Percentiles rank a stretch among this genome's conserved stretches.
Evolutionary conservation across 2,797 vertebrate species (phyloP).

Genomic region (Dendrocincla tyrannina): DNA sequence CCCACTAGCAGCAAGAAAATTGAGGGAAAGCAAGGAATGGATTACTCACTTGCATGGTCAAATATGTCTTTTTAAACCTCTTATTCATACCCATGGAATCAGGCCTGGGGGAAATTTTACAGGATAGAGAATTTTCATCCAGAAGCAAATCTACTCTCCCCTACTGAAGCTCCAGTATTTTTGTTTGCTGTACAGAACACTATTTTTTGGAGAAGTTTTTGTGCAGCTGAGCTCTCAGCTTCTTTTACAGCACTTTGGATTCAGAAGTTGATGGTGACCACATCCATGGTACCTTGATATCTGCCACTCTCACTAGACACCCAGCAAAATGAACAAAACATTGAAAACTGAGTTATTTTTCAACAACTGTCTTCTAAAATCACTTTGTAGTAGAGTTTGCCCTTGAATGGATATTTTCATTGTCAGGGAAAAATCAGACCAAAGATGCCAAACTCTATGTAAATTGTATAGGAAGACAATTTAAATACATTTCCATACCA

Average conservation of each 20-base stretch:
- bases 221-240: background rate
- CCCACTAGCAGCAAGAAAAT: background rate
- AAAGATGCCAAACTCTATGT: background rate
- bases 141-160: background rate
- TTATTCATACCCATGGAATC: background rate
- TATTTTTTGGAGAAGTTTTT: background rate
- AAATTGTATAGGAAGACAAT: background rate
- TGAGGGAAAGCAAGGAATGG: background rate
- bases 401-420: background rate
- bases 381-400: background rate
- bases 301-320: background rate
- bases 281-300: background rate
- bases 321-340: background rate
- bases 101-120: background rate
- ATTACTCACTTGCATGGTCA: background rate
- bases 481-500: background rate
- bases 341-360: conserved; percentile 10
- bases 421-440: background rate
- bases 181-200: background rate
- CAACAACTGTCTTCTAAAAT: background rate
- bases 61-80: background rate
- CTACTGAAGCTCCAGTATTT: background rate
- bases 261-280: background rate
- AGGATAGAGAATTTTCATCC: background rate
- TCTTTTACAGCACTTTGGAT: background rate